Conservation (phyloP, 2,797 vertebrate genomes). For the Corythornis leucogaster region DNA sequence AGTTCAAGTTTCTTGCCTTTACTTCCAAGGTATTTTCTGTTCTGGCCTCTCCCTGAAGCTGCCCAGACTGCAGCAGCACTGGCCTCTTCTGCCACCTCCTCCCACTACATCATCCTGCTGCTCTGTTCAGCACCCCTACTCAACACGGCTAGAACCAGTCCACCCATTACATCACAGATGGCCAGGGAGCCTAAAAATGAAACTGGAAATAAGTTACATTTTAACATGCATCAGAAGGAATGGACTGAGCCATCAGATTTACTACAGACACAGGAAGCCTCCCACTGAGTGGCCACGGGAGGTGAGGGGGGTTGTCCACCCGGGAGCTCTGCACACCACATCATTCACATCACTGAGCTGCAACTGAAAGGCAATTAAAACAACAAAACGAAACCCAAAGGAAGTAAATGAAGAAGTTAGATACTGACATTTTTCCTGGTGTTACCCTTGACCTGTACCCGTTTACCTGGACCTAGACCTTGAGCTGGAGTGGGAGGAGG, state of each 20-base stretch:
- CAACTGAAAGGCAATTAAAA: conserved; percentile 65
- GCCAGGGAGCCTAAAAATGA: background rate
- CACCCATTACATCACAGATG: background rate
- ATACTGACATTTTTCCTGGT: conserved; percentile 99
- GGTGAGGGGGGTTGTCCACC: background rate
- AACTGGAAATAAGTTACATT: background rate
- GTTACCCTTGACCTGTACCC: conserved; percentile 99
- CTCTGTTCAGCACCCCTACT: background rate
- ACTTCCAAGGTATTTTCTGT: background rate
- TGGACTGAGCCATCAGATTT: background rate
- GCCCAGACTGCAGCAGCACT: background rate
- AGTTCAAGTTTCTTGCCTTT: conserved; percentile 9
- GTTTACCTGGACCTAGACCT: conserved; percentile 99
- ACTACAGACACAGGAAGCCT: background rate
- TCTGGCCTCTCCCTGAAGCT: background rate
- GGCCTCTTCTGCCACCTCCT: background rate
- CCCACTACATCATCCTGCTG: background rate
- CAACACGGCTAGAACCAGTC: background rate
- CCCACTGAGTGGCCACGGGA: background rate
- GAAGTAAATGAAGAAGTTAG: conserved; percentile 91
- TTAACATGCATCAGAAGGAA: background rate
- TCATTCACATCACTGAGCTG: conserved; percentile 19
- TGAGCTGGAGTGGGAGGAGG: conserved; percentile 95
- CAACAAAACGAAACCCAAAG: conserved; percentile 24
- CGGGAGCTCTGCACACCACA: background rate